A percentile compares a stretch with the other conserved stretches of the same genome.
These are phyloP conservation scores for Grammomys surdaster DNA, from an alignment of 2,113 vertebrate species.

Conservation along the genomic window DNA sequence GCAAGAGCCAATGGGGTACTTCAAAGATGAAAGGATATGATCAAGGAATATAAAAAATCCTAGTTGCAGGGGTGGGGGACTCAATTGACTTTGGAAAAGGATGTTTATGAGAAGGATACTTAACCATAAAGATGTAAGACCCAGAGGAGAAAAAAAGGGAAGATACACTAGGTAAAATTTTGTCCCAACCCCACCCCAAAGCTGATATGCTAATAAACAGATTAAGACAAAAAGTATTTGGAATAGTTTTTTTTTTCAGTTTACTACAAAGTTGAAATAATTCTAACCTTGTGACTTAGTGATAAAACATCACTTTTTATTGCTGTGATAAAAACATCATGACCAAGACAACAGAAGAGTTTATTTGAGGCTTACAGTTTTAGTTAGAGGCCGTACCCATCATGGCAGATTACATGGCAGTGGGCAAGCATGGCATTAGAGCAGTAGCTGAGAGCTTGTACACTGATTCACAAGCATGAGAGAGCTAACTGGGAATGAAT, in stretches of 20 bases:
- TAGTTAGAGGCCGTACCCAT: background rate
- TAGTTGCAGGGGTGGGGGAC: background rate
- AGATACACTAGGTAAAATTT: background rate
- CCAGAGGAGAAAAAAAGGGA: background rate
- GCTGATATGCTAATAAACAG: background rate
- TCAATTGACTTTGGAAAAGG: background rate
- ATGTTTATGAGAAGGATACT: background rate
- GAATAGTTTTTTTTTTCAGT: background rate
- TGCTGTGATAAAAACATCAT: background rate
- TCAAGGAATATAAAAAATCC: background rate
- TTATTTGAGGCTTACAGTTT: background rate
- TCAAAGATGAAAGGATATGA: background rate
- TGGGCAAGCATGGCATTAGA: background rate
- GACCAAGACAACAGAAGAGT: background rate
- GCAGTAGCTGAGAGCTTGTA: background rate
- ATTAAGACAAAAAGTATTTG: background rate
- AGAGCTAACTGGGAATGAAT: background rate
- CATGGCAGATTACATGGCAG: background rate
- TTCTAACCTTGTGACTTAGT: background rate
- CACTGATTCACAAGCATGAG: background rate
- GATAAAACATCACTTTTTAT: background rate
- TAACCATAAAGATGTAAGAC: constrained; percentile 29
- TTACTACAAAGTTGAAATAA: constrained; percentile 5
- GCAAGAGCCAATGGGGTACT: background rate
- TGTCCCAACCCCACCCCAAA: background rate